phyloP scores from a whole-genome alignment of 2,888 invertebrate species.

The Ypsolopha scabrella region DNA sequence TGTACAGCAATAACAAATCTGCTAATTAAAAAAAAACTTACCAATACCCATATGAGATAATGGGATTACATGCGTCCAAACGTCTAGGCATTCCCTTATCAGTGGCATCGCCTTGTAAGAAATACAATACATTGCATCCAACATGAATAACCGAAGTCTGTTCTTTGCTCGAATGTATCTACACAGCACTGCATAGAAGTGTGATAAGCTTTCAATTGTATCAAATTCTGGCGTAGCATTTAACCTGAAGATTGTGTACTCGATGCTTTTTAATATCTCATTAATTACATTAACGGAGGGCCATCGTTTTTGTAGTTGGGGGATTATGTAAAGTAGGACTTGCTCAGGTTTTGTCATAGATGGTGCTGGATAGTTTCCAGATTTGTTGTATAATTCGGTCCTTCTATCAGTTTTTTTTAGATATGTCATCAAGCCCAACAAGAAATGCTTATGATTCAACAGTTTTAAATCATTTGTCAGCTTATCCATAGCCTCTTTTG shows the following conservation, averaged over 20 bases:
- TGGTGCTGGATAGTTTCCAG: constrained; percentile 28
- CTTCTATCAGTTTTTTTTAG: constrained; percentile 37
- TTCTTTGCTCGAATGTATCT: constrained; percentile 35
- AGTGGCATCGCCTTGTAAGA: constrained; percentile 46
- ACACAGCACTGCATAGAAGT: constrained; percentile 54
- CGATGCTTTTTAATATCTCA: constrained; percentile 34
- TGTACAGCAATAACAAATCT: too few relatives aligned
- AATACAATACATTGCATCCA: constrained; percentile 61
- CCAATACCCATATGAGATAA: constrained; percentile 44
- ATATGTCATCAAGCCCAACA: constrained; percentile 36
- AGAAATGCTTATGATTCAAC: constrained; percentile 27
- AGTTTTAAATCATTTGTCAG: constrained; percentile 32
- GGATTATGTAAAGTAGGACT: constrained; percentile 38
- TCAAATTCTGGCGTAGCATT: constrained; percentile 42
- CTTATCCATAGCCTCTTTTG: constrained; percentile 25
- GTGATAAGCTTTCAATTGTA: constrained; percentile 45
- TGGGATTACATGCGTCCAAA: constrained; percentile 52
- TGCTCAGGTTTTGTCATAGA: constrained; percentile 51
- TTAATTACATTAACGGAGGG: constrained; percentile 24
- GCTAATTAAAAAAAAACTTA: constrained; percentile 19
- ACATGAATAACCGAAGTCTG: constrained; percentile 41
- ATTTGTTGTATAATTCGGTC: constrained; percentile 34
- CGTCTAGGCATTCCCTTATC: constrained; percentile 48
- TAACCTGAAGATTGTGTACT: constrained; percentile 43
- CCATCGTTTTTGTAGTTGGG: constrained; percentile 22